These are phyloP conservation scores for Xenopus borealis DNA, from an alignment of 2,113 vertebrate species.

Conservation along the genomic window DNA sequence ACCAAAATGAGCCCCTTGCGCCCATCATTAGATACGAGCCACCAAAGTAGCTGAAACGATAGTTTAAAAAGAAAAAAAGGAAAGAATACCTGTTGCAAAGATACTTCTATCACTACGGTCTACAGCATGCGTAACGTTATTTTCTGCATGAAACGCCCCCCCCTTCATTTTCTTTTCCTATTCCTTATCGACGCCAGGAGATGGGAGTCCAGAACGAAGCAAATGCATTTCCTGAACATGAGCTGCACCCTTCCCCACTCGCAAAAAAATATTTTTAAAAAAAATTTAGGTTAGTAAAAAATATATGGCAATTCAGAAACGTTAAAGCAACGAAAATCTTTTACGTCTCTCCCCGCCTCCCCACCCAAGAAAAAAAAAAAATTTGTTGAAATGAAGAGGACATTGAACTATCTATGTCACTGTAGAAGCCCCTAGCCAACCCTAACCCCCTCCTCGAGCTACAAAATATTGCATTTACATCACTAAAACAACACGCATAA, in stretches of 20 bases:
- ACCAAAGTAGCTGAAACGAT: no score
- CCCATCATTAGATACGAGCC: no score
- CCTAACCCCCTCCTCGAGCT: constrained; percentile 14
- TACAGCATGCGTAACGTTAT: no score
- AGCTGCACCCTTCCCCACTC: neutral
- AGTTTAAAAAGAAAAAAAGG: no score
- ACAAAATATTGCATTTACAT: constrained; percentile 45
- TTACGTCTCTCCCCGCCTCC: neutral
- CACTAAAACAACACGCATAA: constrained; percentile 42
- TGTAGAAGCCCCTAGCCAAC: constrained; percentile 31
- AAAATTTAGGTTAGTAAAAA: constrained; percentile 10
- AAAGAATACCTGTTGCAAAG: no score
- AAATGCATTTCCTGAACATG: no score
- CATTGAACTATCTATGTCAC: constrained; percentile 37
- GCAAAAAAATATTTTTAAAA: constrained; percentile 18
- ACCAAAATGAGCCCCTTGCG: no score
- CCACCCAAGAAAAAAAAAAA: constrained; percentile 13
- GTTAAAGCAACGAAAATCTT: constrained; percentile 38
- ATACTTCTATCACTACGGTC: no score
- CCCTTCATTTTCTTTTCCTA: no score
- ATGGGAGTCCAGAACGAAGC: no score
- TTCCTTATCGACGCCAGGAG: no score
- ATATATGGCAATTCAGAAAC: constrained; percentile 39
- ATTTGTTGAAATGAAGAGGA: constrained; percentile 33
- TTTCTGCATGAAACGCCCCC: no score